These are phyloP conservation scores for Temnothorax rugatulus DNA, from an alignment of 2,888 invertebrate genomes.

Conservation along the genomic window DNA sequence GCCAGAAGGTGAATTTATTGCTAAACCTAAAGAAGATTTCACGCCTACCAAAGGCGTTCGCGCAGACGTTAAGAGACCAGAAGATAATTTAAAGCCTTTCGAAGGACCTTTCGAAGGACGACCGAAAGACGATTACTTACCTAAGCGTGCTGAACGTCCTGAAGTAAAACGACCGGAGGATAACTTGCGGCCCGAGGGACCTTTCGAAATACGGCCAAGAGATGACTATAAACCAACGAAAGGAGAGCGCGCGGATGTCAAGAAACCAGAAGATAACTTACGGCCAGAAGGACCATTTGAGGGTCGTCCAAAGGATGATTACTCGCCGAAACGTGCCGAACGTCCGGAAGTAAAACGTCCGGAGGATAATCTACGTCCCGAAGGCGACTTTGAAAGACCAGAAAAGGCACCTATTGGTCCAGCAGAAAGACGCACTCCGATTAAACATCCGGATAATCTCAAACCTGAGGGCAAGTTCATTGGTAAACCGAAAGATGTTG, in stretches of 20 bases:
- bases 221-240: conserved; percentile 80
- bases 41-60: conserved; percentile 83
- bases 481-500: conserved; percentile 82
- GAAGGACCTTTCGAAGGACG: conserved; percentile 86
- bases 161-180: conserved; percentile 87
- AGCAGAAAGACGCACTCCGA: conserved; percentile 87
- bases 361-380: conserved; percentile 86
- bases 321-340: conserved; percentile 65
- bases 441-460: conserved; percentile 87
- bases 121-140: conserved; percentile 88
- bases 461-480: conserved; percentile 87
- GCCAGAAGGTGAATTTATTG: conserved; percentile 87
- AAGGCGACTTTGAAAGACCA: conserved; percentile 83
- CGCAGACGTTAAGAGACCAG: conserved; percentile 76
- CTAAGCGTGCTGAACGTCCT: conserved; percentile 86
- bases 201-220: conserved; percentile 83
- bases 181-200: conserved; percentile 89
- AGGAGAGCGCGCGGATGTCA: conserved; percentile 75
- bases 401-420: conserved; percentile 78
- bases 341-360: not conserved
- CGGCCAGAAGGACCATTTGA: conserved; percentile 89
- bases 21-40: conserved; percentile 83
- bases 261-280: conserved; percentile 85
- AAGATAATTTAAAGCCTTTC: conserved; percentile 81
- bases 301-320: conserved; percentile 77